Conservation (phyloP, 2,888 invertebrate species). For the Philereme vetulata region DNA sequence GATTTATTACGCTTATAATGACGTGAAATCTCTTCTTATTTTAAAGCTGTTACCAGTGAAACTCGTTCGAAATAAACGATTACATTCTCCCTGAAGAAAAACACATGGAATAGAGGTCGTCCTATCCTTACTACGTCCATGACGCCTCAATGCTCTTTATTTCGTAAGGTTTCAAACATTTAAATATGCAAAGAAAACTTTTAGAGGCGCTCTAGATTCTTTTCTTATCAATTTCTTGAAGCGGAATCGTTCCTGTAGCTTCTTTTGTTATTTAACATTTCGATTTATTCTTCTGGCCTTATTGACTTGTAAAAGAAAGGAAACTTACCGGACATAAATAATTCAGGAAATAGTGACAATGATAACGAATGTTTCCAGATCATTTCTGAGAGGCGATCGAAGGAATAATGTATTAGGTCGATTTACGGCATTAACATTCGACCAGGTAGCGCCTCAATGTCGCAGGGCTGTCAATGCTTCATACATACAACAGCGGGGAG, state of each 20-base stretch:
- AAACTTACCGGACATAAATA: conserved; percentile 41
- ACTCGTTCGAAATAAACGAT: too few species aligned
- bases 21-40: too few species aligned
- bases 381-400: conserved; percentile 50
- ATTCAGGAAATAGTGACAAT: conserved; percentile 47
- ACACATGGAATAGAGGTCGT: too few species aligned
- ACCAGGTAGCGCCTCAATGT: conserved; percentile 60
- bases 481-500: conserved; percentile 44
- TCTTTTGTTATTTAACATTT: too few species aligned
- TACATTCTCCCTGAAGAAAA: too few species aligned
- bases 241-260: not conserved
- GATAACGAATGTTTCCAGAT: conserved; percentile 49
- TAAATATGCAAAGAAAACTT: conserved; percentile 15
- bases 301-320: conserved; percentile 28
- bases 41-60: too few species aligned
- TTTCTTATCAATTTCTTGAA: conserved; percentile 7
- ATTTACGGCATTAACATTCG: conserved; percentile 61
- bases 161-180: conserved; percentile 21
- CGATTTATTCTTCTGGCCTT: not conserved
- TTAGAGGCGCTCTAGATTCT: conserved; percentile 6
- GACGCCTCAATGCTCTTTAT: conserved; percentile 16
- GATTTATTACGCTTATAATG: too few species aligned
- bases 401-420: conserved; percentile 55
- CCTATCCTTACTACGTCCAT: conserved; percentile 16
- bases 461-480: conserved; percentile 60